Conservation (phyloP, 2,888 invertebrate species). For the Uropetala carovei region DNA sequence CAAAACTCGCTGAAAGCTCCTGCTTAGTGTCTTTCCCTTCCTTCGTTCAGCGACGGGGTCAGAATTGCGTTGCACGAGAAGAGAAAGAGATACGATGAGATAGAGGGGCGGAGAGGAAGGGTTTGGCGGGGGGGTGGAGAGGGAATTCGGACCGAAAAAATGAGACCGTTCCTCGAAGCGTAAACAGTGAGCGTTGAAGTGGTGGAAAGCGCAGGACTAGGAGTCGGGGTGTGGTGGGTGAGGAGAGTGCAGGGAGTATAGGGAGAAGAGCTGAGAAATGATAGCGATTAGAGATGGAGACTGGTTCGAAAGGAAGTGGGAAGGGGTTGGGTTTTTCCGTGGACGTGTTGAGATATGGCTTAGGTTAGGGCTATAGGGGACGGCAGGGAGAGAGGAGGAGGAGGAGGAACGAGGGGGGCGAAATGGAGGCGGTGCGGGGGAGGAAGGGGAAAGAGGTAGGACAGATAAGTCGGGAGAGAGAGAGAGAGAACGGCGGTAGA, state of each 20-base stretch:
- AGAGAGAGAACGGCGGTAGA: neutral
- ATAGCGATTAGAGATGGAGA: constrained; percentile 1
- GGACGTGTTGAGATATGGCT: constrained; percentile 6
- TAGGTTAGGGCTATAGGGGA: neutral
- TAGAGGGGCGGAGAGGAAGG: neutral
- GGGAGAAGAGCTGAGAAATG: neutral
- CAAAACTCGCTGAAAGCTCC: too few relatives aligned
- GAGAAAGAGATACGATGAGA: neutral
- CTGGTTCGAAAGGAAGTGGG: constrained; percentile 3
- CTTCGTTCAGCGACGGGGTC: too few relatives aligned
- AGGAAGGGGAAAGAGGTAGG: neutral
- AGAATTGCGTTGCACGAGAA: neutral
- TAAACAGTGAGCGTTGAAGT: neutral
- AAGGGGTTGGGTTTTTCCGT: neutral
- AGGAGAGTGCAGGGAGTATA: too few relatives aligned
- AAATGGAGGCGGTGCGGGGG: neutral
- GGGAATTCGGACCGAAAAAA: neutral
- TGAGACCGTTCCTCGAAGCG: neutral
- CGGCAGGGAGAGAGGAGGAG: neutral
- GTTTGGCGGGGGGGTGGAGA: neutral
- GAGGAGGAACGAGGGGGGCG: neutral
- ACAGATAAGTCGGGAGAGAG: neutral
- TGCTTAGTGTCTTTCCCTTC: too few relatives aligned
- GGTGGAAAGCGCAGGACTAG: neutral
- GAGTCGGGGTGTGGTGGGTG: too few relatives aligned